Conservation (phyloP, 2,888 invertebrate species). For the Diaprepes abbreviatus region DNA sequence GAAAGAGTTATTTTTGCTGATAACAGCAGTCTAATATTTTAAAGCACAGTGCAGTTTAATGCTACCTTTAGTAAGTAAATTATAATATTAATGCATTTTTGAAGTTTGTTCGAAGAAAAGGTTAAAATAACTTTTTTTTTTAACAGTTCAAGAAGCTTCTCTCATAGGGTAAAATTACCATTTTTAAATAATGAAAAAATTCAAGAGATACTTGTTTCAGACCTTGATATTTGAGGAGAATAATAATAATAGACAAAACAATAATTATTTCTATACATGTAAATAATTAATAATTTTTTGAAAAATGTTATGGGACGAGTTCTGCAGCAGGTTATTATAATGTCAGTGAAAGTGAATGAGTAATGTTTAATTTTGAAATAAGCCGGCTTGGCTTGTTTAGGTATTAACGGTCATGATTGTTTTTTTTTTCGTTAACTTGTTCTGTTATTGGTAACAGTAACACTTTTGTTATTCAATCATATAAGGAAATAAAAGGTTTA, state of each 20-base stretch:
- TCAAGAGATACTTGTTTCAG: background rate
- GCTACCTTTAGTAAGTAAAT: no score
- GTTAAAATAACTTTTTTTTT: no score
- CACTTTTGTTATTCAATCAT: no score
- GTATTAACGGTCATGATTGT: background rate
- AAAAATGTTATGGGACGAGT: constrained; percentile 6
- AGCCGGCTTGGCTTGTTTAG: background rate
- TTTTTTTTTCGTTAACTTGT: no score
- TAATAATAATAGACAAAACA: background rate
- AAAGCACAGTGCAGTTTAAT: no score
- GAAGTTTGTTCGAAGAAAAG: no score
- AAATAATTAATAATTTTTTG: background rate
- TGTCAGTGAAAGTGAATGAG: constrained; percentile 15
- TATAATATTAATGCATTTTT: no score
- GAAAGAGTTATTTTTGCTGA: no score
- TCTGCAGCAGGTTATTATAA: background rate
- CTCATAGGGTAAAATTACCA: background rate
- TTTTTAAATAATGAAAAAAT: background rate
- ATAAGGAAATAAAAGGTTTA: no score
- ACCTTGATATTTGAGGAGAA: constrained; percentile 11
- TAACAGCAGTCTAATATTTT: no score
- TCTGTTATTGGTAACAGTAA: no score
- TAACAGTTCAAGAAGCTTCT: no score
- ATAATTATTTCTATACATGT: background rate
- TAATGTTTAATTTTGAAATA: constrained; percentile 17